phyloP scores from a whole-genome alignment of 1,140 invertebrate genomes.

The Scaptomyza montana region DNA sequence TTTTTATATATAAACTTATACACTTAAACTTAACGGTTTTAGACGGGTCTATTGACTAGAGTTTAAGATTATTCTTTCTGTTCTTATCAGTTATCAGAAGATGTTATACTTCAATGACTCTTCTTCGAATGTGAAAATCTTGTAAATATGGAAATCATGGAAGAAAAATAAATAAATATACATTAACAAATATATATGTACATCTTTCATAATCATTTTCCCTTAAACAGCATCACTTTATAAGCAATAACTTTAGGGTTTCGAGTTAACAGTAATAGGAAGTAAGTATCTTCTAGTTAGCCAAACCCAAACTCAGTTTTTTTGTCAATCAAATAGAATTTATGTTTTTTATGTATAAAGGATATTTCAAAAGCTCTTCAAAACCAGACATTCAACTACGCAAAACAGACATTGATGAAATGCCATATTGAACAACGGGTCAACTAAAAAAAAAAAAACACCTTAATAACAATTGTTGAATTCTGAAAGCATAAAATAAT shows the following conservation, averaged over 20 bases:
- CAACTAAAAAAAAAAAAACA: slow-evolving; percentile 8
- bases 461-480: slow-evolving; percentile 9
- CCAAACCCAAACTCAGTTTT: background rate
- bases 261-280: too few species aligned
- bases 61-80: too few species aligned
- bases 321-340: too few species aligned
- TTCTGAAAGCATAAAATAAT: background rate
- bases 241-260: too few species aligned
- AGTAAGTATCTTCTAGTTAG: background rate
- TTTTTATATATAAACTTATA: slow-evolving; percentile 9
- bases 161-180: too few species aligned
- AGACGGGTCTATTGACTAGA: slow-evolving; percentile 11
- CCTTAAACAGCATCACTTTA: background rate
- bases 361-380: background rate
- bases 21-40: slow-evolving; percentile 3
- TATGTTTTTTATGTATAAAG: too few species aligned
- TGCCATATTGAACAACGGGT: slow-evolving; percentile 13
- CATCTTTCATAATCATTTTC: background rate
- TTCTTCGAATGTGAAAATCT: too few species aligned
- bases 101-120: too few species aligned
- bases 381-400: slow-evolving; percentile 10
- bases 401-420: slow-evolving; percentile 29
- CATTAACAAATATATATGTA: too few species aligned
- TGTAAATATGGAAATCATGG: too few species aligned
- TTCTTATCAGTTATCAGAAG: too few species aligned